Evolutionary conservation across 2,888 invertebrate genomes (phyloP).

Genomic region (Apotomis capreana): DNA sequence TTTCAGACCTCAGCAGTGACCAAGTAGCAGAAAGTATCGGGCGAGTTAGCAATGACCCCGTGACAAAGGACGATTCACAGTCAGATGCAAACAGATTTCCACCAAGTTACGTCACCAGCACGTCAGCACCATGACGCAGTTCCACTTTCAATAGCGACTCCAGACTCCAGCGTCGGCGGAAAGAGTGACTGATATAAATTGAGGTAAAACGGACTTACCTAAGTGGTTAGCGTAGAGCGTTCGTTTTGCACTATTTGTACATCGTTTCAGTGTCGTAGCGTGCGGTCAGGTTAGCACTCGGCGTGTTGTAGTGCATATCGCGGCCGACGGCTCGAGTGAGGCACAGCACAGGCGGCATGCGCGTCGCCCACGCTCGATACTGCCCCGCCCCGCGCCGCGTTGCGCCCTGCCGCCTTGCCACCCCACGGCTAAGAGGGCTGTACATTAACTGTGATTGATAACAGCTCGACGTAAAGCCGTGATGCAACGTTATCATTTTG

Average conservation of each 20-base stretch:
- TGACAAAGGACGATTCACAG: constrained; percentile 12
- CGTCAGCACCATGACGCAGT: constrained; percentile 63
- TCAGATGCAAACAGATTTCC: constrained; percentile 38
- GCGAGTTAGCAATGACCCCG: not conserved
- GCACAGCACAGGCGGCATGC: constrained; percentile 58
- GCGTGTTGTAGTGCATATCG: constrained; percentile 63
- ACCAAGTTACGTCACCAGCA: constrained; percentile 63
- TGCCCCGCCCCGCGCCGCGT: constrained; percentile 44
- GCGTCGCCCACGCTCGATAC: constrained; percentile 80
- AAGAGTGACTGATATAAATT: not conserved
- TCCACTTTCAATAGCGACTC: constrained; percentile 49
- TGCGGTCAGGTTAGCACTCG: constrained; percentile 43
- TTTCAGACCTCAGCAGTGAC: not conserved
- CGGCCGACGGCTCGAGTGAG: constrained; percentile 55
- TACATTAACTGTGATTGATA: constrained; percentile 34
- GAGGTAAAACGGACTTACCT: constrained; percentile 27
- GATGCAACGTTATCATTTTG: constrained; percentile 19
- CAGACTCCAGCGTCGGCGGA: constrained; percentile 48
- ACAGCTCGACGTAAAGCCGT: constrained; percentile 17
- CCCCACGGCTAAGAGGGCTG: constrained; percentile 39
- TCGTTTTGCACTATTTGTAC: constrained; percentile 39
- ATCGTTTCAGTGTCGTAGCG: constrained; percentile 23
- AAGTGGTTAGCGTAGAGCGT: constrained; percentile 15
- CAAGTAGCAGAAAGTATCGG: not conserved
- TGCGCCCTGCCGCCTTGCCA: constrained; percentile 47